Conservation (phyloP, 2,888 invertebrate genomes). For the Nebria salina region DNA sequence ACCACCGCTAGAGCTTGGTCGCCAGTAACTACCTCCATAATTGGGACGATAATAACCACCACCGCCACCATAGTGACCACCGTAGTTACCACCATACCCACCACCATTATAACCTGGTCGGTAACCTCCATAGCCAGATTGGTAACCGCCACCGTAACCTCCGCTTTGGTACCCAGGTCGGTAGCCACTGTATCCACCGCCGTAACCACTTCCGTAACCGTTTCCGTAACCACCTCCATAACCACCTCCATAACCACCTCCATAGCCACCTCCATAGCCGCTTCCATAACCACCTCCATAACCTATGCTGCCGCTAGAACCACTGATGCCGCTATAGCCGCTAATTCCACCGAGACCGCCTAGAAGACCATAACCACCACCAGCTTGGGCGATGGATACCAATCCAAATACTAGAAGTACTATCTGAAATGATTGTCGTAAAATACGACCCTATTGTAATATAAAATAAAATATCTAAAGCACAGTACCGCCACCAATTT, state of each 20-base stretch:
- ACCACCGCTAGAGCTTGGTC: conserved; percentile 38
- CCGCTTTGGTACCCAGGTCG: conserved; percentile 21
- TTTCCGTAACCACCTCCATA: conserved; percentile 40
- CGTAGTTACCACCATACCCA: conserved; percentile 38
- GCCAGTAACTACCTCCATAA: conserved; percentile 41
- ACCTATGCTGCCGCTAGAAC: conserved; percentile 28
- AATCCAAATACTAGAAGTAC: conserved; percentile 32
- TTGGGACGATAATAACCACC: conserved; percentile 33
- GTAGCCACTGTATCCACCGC: conserved; percentile 31
- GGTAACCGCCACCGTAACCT: conserved; percentile 8
- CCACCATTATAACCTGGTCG: conserved; percentile 34
- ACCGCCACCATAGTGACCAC: conserved; percentile 41
- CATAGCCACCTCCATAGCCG: conserved; percentile 28
- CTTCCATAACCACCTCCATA: neutral
- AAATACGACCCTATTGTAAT: neutral
- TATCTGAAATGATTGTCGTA: conserved; percentile 47
- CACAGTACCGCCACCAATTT: too few species aligned
- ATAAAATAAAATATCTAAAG: too few species aligned
- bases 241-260: conserved; percentile 35
- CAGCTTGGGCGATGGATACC: conserved; percentile 43
- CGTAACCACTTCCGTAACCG: conserved; percentile 43
- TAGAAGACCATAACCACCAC: conserved; percentile 49
- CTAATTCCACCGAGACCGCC: conserved; percentile 23
- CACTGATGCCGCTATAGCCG: conserved; percentile 19
- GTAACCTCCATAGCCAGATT: conserved; percentile 35